Evolutionary conservation across 2,113 vertebrate species (phyloP).

Genomic region (Aspiorhynchus laticeps): DNA sequence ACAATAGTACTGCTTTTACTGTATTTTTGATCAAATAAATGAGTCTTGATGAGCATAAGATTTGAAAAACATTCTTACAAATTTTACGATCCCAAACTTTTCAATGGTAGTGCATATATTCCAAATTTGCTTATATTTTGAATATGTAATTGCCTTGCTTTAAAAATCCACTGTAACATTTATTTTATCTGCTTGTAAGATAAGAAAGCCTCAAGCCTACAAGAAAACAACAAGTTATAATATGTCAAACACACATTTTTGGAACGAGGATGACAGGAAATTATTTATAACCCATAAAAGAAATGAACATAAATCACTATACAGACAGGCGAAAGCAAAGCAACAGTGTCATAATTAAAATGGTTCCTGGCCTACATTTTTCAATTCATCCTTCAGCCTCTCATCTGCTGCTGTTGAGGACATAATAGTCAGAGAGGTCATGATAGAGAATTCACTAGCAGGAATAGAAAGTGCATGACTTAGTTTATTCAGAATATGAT

Average conservation of each 20-base stretch:
- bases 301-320: background rate
- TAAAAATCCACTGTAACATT: background rate
- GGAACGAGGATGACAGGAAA: background rate
- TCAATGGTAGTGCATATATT: background rate
- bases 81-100: background rate
- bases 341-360: conserved; percentile 8
- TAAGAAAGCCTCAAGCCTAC: background rate
- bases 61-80: background rate
- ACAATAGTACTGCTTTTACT: background rate
- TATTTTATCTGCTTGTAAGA: background rate
- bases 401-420: background rate
- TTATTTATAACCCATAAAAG: conserved; percentile 17
- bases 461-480: background rate
- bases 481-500: background rate
- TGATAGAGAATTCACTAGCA: background rate
- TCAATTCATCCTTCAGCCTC: background rate
- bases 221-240: background rate
- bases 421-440: conserved; percentile 16
- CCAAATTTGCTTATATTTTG: background rate
- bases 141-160: background rate
- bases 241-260: background rate
- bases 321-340: background rate
- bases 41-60: background rate
- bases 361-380: conserved; percentile 3
- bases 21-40: background rate